A percentile compares a stretch with the other conserved stretches of the same genome.
These are phyloP conservation scores for Tiaroga cobitis DNA, from an alignment of 2,797 vertebrate species.

Conservation along the genomic window DNA sequence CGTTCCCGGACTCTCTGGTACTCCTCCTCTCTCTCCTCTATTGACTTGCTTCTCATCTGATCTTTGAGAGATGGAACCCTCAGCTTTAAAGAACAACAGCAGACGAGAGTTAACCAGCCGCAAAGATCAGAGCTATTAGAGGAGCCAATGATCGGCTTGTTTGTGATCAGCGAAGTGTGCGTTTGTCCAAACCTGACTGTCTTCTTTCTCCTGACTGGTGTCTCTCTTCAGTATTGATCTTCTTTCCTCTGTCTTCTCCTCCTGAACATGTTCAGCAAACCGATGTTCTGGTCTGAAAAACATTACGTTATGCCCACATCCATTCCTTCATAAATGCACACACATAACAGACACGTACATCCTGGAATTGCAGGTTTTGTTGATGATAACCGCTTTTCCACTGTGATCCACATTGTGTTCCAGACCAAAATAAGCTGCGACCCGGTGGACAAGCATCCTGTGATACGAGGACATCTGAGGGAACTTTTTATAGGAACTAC, in stretches of 20 bases:
- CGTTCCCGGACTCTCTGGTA: conserved; percentile 93
- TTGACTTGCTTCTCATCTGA: conserved; percentile 93
- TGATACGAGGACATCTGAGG: conserved; percentile 97
- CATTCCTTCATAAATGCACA: conserved; percentile 25
- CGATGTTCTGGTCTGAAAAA: conserved; percentile 90
- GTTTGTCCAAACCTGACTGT: conserved; percentile 53
- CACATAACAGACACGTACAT: conserved; percentile 66
- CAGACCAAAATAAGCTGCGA: conserved; percentile 95
- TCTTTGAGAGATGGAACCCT: conserved; percentile 87
- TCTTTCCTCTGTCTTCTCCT: conserved; percentile 92
- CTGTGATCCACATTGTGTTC: conserved; percentile 99
- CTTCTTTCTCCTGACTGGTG: conserved; percentile 94
- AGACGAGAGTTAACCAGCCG: conserved; percentile 7
- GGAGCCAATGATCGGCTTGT: background rate
- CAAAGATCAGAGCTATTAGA: conserved; percentile 5
- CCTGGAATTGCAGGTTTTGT: conserved; percentile 92
- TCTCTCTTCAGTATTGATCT: conserved; percentile 94
- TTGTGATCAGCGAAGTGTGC: background rate
- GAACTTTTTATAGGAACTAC: conserved; percentile 94
- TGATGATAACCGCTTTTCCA: conserved; percentile 95
- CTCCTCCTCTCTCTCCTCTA: conserved; percentile 97
- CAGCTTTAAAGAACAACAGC: conserved; percentile 72
- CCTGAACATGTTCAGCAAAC: conserved; percentile 90
- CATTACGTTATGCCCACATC: background rate
- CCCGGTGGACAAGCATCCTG: conserved; percentile 95